These are phyloP conservation scores for Pristionchus mayeri DNA, from an alignment of 2,888 invertebrate species.

Conservation along the genomic window DNA sequence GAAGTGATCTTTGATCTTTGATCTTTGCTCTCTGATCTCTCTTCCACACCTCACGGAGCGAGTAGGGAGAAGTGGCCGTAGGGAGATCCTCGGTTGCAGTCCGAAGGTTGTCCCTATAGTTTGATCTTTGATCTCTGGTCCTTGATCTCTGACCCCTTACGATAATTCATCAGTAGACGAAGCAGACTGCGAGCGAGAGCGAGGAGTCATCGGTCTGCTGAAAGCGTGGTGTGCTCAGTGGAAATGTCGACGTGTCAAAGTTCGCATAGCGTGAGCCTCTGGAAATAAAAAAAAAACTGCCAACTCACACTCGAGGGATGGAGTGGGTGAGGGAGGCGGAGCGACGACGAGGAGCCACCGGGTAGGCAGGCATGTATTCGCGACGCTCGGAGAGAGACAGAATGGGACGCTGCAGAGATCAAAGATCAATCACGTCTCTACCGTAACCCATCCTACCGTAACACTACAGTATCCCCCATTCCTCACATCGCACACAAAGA, in stretches of 20 bases:
- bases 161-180: background rate
- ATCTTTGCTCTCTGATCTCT: conserved; percentile 8
- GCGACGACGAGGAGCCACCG: background rate
- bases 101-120: background rate
- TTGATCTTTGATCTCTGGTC: conserved; percentile 44
- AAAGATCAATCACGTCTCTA: no score
- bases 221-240: background rate
- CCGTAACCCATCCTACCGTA: background rate
- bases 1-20: background rate
- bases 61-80: conserved; percentile 19
- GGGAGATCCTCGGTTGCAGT: background rate
- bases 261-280: background rate
- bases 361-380: background rate
- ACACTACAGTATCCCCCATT: background rate
- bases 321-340: conserved; percentile 1
- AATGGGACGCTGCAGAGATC: conserved; percentile 11
- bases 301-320: background rate
- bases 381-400: conserved; percentile 34
- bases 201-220: background rate
- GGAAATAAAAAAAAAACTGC: no score
- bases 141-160: background rate
- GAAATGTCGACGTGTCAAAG: conserved; percentile 15
- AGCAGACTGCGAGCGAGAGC: conserved; percentile 12
- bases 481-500: no score
- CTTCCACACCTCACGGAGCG: background rate